Percentiles rank a stretch among this genome's conserved stretches.
Evolutionary conservation across 2,113 vertebrate genomes (phyloP).

Genomic region (Opisthocomus hoazin): DNA sequence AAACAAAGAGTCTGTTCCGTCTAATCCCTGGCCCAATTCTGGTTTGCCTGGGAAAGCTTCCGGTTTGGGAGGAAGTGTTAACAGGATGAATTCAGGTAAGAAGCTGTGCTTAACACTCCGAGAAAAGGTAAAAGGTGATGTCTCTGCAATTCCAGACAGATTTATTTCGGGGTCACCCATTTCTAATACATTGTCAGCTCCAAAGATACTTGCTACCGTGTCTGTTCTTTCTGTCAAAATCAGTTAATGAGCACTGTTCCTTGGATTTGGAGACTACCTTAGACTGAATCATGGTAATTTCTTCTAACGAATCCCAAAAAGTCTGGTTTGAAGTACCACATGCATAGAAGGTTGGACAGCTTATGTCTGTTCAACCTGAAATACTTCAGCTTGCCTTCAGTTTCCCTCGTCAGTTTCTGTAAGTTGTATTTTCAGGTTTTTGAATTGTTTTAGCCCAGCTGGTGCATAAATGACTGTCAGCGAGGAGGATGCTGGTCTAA

Average conservation of each 20-base stretch:
- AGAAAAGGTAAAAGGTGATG: background rate
- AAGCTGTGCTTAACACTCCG: background rate
- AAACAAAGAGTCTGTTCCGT: slow-evolving; percentile 75
- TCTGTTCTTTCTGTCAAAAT: background rate
- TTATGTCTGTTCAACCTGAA: background rate
- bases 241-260: background rate
- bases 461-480: background rate
- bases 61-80: slow-evolving; percentile 69
- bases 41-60: slow-evolving; percentile 74
- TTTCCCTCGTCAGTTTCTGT: background rate
- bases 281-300: background rate
- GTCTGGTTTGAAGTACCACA: background rate
- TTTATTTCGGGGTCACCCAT: background rate
- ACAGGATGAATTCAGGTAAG: slow-evolving; percentile 84
- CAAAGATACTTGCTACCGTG: fast-evolving
- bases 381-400: background rate
- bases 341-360: background rate
- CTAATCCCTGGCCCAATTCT: slow-evolving; percentile 80
- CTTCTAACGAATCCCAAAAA: background rate
- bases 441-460: background rate
- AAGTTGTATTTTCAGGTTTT: background rate
- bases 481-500: background rate
- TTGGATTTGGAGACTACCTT: background rate
- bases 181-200: background rate
- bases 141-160: background rate